A percentile compares a stretch with the other conserved stretches of the same genome.
These are phyloP conservation scores for Melanostoma scalare DNA, from an alignment of 2,888 invertebrate genomes.

Conservation along the genomic window DNA sequence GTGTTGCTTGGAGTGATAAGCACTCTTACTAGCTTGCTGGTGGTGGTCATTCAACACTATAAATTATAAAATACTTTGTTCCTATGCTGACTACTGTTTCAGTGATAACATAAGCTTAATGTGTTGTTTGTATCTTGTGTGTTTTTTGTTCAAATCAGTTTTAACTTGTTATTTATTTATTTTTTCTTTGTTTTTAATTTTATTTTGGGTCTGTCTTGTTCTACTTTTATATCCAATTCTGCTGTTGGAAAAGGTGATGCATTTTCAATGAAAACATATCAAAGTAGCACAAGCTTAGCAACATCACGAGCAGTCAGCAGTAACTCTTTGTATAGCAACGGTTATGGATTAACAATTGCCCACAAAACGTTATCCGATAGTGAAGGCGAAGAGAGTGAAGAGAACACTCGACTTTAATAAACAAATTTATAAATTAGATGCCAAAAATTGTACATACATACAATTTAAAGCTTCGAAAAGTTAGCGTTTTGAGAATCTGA, in stretches of 20 bases:
- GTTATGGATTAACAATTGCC: constrained; percentile 78
- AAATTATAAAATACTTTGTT: not conserved
- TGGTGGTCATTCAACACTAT: too few species aligned
- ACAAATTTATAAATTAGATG: constrained; percentile 27
- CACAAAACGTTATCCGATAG: constrained; percentile 69
- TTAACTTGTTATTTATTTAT: not conserved
- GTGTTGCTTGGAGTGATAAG: too few species aligned
- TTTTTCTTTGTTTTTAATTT: constrained; percentile 37
- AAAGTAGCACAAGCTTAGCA: constrained; percentile 82
- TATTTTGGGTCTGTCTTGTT: constrained; percentile 73
- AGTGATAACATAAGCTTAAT: not conserved
- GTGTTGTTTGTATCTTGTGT: constrained; percentile 32
- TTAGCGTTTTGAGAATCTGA: too few species aligned
- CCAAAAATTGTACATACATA: constrained; percentile 38
- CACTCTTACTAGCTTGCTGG: too few species aligned
- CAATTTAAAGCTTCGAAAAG: constrained; percentile 20
- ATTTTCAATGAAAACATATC: constrained; percentile 82
- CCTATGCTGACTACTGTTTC: not conserved
- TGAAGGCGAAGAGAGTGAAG: constrained; percentile 80
- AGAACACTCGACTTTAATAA: constrained; percentile 79
- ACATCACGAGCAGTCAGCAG: constrained; percentile 82
- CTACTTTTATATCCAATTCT: constrained; percentile 40
- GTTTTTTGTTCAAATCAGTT: constrained; percentile 63
- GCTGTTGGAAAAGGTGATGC: constrained; percentile 79
- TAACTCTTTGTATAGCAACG: constrained; percentile 81